These are phyloP conservation scores for Holocentrus rufus DNA, from an alignment of 2,797 vertebrate species.

Conservation along the genomic window DNA sequence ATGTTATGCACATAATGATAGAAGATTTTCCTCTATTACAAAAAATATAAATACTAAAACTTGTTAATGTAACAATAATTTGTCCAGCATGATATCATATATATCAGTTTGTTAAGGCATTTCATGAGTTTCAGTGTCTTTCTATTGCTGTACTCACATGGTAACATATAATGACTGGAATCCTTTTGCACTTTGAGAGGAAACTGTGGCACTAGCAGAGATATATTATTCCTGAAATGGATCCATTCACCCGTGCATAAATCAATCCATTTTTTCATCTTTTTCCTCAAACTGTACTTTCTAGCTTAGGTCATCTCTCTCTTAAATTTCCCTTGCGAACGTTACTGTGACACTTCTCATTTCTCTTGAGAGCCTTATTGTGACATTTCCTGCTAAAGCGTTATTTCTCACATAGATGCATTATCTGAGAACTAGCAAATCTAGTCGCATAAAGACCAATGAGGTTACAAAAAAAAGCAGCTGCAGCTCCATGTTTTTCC, in stretches of 20 bases:
- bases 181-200: background rate
- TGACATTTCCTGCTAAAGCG: slow-evolving; percentile 27
- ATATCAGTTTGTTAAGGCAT: background rate
- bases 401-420: slow-evolving; percentile 9
- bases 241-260: slow-evolving; percentile 18
- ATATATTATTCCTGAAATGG: slow-evolving; percentile 30
- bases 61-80: too few relatives aligned
- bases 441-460: slow-evolving; percentile 5
- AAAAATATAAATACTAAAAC: too few relatives aligned
- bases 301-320: slow-evolving; percentile 15
- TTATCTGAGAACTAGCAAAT: slow-evolving; percentile 1
- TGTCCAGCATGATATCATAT: background rate
- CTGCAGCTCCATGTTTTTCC: slow-evolving; percentile 41
- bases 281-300: slow-evolving; percentile 21
- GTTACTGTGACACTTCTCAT: slow-evolving; percentile 13
- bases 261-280: background rate
- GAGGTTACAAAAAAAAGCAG: slow-evolving; percentile 31
- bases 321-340: slow-evolving; percentile 29
- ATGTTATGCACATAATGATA: too few relatives aligned
- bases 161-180: slow-evolving; percentile 10
- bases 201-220: background rate
- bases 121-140: background rate
- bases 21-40: too few relatives aligned
- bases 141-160: background rate
- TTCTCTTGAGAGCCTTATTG: slow-evolving; percentile 26